Evolutionary conservation across 2,113 vertebrate genomes (phyloP), one percentile per base, ranked within the genome.

Genomic region (Labeo catla): DNA sequence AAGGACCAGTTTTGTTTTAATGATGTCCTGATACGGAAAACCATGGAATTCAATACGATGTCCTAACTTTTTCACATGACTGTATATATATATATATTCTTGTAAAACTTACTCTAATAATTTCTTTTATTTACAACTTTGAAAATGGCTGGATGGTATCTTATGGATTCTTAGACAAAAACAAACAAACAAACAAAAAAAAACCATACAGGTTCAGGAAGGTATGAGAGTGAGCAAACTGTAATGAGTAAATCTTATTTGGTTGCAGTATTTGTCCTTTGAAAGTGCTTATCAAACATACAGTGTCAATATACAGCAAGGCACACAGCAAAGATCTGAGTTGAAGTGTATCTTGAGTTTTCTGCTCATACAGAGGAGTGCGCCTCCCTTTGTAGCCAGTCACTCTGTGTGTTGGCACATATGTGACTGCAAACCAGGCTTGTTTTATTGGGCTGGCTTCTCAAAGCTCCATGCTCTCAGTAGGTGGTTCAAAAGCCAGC

Each of bases 391-490:
- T 76, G 9, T 23, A 78, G 45, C 45, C 43, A 54, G 6, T 13
- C 10, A 1, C 34, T 54, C 61, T 57, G 1, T 28, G 13, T 43
- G 34, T 28, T 23, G 23, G n/a, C 59, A 65, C 28, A 50, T 36
- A 8, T 83, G 23, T 28, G 76, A 49, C 52, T 36, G n/a, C 9
- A 70, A 16, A 36, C 16, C 57, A 28, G 6, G 36, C 45, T 76
- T 28, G 66, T 49, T 68, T 76, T 82, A 70, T 88, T 85, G 36
- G 54, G 34, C 49, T 59, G 28, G 68, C 28, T 81, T 81, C 72
- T 84, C 54, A 81, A 68, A 81, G 72, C 61, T 43, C 45, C 23
- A 45, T 52, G 15, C 72, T 85, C 78, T 85, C 59, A 47, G 66
- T 63, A 68, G 83, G 36, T 66, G 59, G 57, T 84, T 78, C 65